These are phyloP conservation scores for Aporophyla nigra DNA, from an alignment of 2,888 invertebrate species.

Conservation along the genomic window DNA sequence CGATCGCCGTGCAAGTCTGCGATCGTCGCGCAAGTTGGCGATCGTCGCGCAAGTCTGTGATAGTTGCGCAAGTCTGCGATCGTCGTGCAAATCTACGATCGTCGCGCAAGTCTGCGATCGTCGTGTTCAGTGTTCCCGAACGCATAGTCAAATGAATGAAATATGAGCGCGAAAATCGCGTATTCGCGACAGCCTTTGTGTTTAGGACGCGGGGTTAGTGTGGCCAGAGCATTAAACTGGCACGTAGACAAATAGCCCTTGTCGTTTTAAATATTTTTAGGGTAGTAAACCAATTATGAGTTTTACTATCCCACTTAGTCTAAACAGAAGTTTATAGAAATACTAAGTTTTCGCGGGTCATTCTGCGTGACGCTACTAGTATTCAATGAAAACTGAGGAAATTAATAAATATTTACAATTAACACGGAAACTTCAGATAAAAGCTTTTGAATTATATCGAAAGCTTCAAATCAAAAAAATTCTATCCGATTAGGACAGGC, in stretches of 20 bases:
- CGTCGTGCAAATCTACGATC: no score
- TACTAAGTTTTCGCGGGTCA: neutral
- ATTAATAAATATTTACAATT: neutral
- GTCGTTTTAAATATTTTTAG: neutral
- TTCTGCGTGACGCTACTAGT: neutral
- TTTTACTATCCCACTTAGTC: neutral
- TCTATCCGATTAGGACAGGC: constrained; percentile 20
- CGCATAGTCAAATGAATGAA: no score
- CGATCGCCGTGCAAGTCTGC: no score
- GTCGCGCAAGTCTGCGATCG: no score
- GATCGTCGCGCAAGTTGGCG: no score
- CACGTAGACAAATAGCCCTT: neutral
- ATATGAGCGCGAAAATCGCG: no score
- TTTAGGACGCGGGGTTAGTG: neutral
- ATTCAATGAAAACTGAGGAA: neutral
- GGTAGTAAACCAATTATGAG: neutral
- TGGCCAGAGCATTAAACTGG: neutral
- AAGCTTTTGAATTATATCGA: neutral
- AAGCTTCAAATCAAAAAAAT: constrained; percentile 23
- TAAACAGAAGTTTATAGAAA: no score
- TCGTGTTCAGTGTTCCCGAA: no score
- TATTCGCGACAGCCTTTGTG: no score
- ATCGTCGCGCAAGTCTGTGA: no score
- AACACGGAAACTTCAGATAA: neutral
- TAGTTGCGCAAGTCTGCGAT: no score